Conservation (phyloP, 2,797 vertebrate genomes). For the Cottoperca gobio region DNA sequence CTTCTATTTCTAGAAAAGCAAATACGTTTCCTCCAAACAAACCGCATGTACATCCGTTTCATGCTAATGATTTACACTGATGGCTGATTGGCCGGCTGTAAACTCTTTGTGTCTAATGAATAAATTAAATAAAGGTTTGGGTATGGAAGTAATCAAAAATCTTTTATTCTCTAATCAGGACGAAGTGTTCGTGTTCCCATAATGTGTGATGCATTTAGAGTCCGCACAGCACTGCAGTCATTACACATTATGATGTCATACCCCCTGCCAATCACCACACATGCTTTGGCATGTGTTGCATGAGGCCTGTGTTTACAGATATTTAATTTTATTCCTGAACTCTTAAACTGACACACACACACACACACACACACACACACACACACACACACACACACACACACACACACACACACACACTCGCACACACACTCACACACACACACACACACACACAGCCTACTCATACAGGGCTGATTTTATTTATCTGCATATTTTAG, state of each 20-base stretch:
- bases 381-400: background rate
- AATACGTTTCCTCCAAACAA: background rate
- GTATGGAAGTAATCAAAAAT: background rate
- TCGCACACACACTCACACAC: background rate
- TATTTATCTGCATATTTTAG: constrained; percentile 2
- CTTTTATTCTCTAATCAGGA: background rate
- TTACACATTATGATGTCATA: constrained; percentile 29
- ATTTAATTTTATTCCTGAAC: constrained; percentile 65
- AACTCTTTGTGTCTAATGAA: background rate
- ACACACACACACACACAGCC: constrained; percentile 4
- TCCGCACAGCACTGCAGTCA: constrained; percentile 8
- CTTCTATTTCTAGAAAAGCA: background rate
- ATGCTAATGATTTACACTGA: background rate
- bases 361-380: no score
- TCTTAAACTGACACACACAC: constrained; percentile 44
- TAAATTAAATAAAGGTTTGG: background rate
- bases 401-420: constrained; percentile 1
- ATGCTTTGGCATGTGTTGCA: constrained; percentile 62
- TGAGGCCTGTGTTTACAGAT: constrained; percentile 64
- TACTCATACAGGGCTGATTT: background rate
- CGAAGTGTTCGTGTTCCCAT: background rate
- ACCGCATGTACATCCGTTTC: background rate
- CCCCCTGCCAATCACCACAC: constrained; percentile 19
- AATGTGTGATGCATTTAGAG: background rate
- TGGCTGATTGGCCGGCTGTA: no score